Evolutionary conservation across 2,113 vertebrate species (phyloP), one percentile per base, ranked within the genome.

Genomic region (Carlito syrichta): DNA sequence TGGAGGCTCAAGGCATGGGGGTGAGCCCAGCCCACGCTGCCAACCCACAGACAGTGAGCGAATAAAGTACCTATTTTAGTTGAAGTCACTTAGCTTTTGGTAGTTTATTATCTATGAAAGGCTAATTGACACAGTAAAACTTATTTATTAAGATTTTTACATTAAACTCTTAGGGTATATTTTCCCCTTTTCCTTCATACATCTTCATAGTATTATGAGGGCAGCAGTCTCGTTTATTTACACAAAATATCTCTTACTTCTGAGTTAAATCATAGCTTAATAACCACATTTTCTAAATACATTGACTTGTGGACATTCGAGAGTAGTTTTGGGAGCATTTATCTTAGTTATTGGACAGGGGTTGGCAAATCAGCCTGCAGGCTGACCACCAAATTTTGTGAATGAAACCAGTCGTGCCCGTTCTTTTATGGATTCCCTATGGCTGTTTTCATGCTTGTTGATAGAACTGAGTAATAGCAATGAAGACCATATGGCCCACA

Each of bases 381-480:
- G 25, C 11, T 48, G 32, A 43, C 45, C 76, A 30, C 48, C 45
- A 48, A 5, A 68, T 40, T 69, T 85, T 48, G 5, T 79, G 52
- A 76, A 81, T 38, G 52, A 54, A 69, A 69, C 2, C 50, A 48
- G 38, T 27, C 27, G 10, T 9, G 17, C 16, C n/a, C 25, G 13
- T 25, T 69, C 66, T 8, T 43, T 13, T 12, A 22, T 0, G 13
- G 45, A 17, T 78, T 86, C 35, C 22, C 85, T 27, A 4, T 2
- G 38, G 32, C 40, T 27, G n/a, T 30, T n/a, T 56, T 54, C 73
- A 78, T 14, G 45, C 38, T 56, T 6, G 1, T 0, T 25, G 35
- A 43, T 25, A 48, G 76, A 43, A 16, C 0, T 52, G 25, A 54
- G 40, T 4, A 71, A 32, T 0, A 74, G 43, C 1, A 3, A 11